Base-by-base conservation (phyloP, 2,113 vertebrate species). In the Ploceus nigricollis region DNA sequence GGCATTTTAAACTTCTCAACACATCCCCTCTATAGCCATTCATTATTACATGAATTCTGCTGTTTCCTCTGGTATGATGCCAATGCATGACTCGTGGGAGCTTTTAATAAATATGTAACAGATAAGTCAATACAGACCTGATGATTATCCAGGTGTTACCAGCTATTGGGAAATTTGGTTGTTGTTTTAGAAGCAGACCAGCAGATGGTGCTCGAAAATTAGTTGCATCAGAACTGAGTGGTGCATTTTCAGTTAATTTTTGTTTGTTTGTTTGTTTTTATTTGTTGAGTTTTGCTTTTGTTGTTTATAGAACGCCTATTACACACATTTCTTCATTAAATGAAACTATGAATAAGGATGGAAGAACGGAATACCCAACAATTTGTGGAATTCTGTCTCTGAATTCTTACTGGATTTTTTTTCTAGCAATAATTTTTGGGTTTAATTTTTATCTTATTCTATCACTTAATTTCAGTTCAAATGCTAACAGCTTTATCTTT, bases 121-220 rank as follows among this genome's bases (percentile, higher is more conserved):
- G 57, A 2, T 69, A 61, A 54, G 4, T 88, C 37, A 72, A 1
- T 66, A 58, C 28, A 65, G 27, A 65, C 31, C 30, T 33, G 30
- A 7, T 51, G n/a, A 3, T 6, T 42, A 22, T 24, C 15, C 25
- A 8, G 13, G 7, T 20, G 31, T 69, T 80, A 13, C 8, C n/a
- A 27, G 21, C 23, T 31, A 11, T 8, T 68, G 27, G 27, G 71
- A 86, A 75, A 88, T 81, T 15, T 42, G 8, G 31, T 61, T 6
- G 91, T 61, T 84, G 58, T 92, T 91, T 79, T 61, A 63, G 37
- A 76, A 82, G 40, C 9, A 65, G 23, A 51, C 93, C 96, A 95
- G 88, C 71, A 96, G 96, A 87, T 96, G 95, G 97, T 80, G 94
- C 94, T 89, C 48, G 54, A 77, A 87, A 95, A 63, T 90, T 87